Evolutionary conservation across 1,140 invertebrate genomes (phyloP).

Genomic region (Halictus rubicundus): DNA sequence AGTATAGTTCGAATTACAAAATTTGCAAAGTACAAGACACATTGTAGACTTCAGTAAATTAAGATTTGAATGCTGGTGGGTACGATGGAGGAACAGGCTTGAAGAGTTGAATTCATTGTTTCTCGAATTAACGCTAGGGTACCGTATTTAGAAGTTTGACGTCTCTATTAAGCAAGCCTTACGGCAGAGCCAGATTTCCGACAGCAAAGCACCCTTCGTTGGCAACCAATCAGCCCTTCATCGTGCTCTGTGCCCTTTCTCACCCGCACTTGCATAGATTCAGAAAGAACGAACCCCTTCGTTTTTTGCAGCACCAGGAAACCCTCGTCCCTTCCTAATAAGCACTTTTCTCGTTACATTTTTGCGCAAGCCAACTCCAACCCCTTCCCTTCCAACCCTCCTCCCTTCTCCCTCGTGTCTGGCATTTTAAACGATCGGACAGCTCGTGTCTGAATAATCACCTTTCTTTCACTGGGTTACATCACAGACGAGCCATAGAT

Average conservation of each 20-base stretch:
- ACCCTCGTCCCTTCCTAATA: slow-evolving; percentile 56
- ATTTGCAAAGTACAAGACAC: neutral
- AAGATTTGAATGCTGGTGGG: neutral
- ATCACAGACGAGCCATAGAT: too few species aligned
- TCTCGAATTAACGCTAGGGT: slow-evolving; percentile 17
- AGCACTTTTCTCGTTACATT: slow-evolving; percentile 53
- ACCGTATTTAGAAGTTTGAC: slow-evolving; percentile 63
- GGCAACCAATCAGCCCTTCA: slow-evolving; percentile 33
- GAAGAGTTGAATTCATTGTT: slow-evolving; percentile 4
- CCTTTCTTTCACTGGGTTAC: neutral
- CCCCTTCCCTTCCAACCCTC: neutral
- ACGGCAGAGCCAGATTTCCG: slow-evolving; percentile 56
- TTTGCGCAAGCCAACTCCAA: slow-evolving; percentile 7
- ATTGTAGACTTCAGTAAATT: neutral
- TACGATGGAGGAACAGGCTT: too few species aligned
- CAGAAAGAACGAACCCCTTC: slow-evolving; percentile 33
- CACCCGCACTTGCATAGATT: neutral
- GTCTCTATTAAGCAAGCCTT: slow-evolving; percentile 56
- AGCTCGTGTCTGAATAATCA: neutral
- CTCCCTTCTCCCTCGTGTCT: neutral
- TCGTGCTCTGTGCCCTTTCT: slow-evolving; percentile 17
- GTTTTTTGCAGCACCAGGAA: slow-evolving; percentile 29
- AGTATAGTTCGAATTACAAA: neutral
- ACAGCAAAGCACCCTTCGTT: slow-evolving; percentile 39
- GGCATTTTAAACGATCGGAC: neutral